Conservation (phyloP, 1,140 invertebrate species). For the Theocolax elegans region DNA sequence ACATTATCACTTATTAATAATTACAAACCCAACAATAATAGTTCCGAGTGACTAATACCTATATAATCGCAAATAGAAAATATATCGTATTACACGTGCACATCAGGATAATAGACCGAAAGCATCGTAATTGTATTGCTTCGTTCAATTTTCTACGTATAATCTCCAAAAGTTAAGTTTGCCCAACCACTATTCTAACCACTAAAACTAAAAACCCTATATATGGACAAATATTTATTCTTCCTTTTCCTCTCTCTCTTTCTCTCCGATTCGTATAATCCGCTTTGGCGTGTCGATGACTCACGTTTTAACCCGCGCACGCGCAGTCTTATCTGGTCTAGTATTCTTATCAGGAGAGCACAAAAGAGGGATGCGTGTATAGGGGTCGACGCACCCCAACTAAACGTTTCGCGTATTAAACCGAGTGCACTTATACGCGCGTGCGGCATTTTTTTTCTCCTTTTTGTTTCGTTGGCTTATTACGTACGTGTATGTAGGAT, state of each 20-base stretch:
- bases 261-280: background rate
- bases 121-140: no score
- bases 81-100: no score
- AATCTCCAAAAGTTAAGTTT: background rate
- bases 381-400: constrained; percentile 24
- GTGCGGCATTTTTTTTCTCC: constrained; percentile 39
- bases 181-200: background rate
- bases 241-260: background rate
- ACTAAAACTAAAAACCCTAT: background rate
- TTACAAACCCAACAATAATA: no score
- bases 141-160: background rate
- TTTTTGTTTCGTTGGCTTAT: no score
- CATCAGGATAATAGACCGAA: no score
- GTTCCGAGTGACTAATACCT: no score
- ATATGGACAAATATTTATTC: background rate
- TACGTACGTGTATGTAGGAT: no score
- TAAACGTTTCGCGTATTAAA: constrained; percentile 50
- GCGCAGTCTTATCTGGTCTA: constrained; percentile 14
- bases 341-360: constrained; percentile 10
- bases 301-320: background rate
- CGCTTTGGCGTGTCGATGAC: background rate
- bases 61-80: no score
- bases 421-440: constrained; percentile 52
- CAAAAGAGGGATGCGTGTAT: background rate
- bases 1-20: no score